Evolutionary conservation across 2,113 vertebrate genomes (phyloP), one percentile per base, ranked within the genome.

Genomic region (Pungitius pungitius): DNA sequence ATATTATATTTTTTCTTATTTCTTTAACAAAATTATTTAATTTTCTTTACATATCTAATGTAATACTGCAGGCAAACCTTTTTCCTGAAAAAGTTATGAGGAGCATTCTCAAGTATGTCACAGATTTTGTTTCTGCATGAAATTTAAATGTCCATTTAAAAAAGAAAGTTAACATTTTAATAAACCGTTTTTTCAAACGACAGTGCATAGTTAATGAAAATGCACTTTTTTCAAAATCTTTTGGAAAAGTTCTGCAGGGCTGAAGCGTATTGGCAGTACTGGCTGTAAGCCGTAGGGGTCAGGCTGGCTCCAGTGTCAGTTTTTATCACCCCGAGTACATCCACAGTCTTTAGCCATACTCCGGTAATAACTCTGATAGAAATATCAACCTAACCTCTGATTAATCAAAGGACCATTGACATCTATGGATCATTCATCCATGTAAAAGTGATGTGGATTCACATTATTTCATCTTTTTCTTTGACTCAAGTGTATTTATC

Each of bases 211-310:
- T 39, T 59, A 27, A 11, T 45, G 27, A 17, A 45, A 69, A 64
- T 14, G 3, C 6, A 35, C 4, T 15, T 30, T 18, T 37, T 11
- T 27, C 20, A 30, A 33, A 3, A 30, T 20, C 14, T 13, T 43
- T 55, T 26, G n/a, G 9, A 49, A 49, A 54, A 26, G 22, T 54
- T 54, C 4, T 26, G 11, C 6, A 1, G 10, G 22, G 51, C 22
- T 26, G 10, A 61, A 6, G 52, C 66, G 24, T 12, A 65, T 30
- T 12, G 73, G 70, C 75, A 86, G 35, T 89, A 79, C 78, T n/a
- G 43, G 1, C 1, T 81, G 2, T 39, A 22, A 52, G 20, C 91
- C 75, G 35, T 73, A 88, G 91, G 87, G 88, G 89, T 72, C 89
- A 90, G 82, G 17, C 73, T 87, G 64, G 67, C 56, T 86, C 74